phyloP scores from a whole-genome alignment of 2,888 invertebrate genomes.

The Alloplasta piceator region DNA sequence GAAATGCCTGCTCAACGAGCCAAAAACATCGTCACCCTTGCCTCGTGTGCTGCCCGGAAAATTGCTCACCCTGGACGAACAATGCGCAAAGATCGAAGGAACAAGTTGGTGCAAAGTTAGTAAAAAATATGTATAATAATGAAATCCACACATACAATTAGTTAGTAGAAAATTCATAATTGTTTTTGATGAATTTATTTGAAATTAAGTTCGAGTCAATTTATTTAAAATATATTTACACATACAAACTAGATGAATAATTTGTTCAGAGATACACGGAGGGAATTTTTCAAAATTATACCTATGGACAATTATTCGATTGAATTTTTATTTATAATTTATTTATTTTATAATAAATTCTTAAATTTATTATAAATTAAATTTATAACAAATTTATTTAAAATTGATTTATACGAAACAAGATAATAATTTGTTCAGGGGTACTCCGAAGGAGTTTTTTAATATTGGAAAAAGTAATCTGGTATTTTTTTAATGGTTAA shows the following conservation, averaged over 20 bases:
- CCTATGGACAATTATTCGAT: too few relatives aligned
- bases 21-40: conserved; percentile 2
- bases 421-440: background rate
- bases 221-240: too few relatives aligned
- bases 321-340: too few relatives aligned
- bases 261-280: background rate
- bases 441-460: background rate
- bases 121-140: too few relatives aligned
- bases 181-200: too few relatives aligned
- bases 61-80: conserved; percentile 49
- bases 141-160: too few relatives aligned
- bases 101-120: conserved; percentile 32
- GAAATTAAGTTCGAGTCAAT: too few relatives aligned
- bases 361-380: too few relatives aligned
- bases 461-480: background rate
- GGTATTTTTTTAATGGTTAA: too few relatives aligned
- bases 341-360: too few relatives aligned
- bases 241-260: background rate
- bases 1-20: conserved; percentile 36
- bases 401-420: too few relatives aligned
- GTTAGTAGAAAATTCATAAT: background rate
- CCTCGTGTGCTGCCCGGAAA: conserved; percentile 48
- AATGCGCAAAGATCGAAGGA: conserved; percentile 48
- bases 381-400: too few relatives aligned
- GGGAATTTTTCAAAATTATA: background rate